phyloP scores from a whole-genome alignment of 2,113 vertebrate genomes.

The Microcebus ravelobensis region DNA sequence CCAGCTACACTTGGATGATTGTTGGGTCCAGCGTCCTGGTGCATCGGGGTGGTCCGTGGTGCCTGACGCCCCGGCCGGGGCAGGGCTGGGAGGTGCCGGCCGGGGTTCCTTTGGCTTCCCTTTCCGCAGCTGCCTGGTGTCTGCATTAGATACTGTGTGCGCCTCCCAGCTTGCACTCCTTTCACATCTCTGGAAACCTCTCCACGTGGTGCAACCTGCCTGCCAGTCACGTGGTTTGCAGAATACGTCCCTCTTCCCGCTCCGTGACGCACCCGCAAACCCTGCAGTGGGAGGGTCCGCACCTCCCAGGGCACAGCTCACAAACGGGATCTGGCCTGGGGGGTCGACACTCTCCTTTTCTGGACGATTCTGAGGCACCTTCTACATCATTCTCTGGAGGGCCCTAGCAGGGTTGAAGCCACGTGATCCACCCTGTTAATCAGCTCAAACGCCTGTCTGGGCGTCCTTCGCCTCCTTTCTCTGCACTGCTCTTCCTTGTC shows the following conservation, averaged over 20 bases:
- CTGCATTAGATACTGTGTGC: rapidly evolving
- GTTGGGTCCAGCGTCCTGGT: background rate
- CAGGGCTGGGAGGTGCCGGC: rapidly evolving
- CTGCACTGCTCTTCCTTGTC: rapidly evolving
- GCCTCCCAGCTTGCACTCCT: background rate
- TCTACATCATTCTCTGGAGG: rapidly evolving
- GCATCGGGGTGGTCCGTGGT: rapidly evolving
- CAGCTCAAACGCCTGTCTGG: rapidly evolving
- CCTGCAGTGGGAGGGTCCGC: rapidly evolving
- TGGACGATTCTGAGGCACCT: too few relatives aligned
- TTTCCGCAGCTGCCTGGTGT: background rate
- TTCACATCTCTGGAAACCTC: background rate
- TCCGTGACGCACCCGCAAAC: background rate
- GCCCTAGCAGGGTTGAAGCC: rapidly evolving
- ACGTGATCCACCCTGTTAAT: rapidly evolving
- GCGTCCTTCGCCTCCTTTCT: background rate
- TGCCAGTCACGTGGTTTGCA: background rate
- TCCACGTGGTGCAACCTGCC: background rate
- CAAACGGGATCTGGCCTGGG: background rate
- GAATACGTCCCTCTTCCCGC: background rate
- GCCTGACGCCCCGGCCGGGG: background rate
- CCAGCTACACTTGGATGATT: background rate
- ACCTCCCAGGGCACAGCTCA: rapidly evolving
- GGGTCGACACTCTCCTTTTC: too few relatives aligned
- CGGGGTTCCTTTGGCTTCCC: background rate